phyloP scores from a whole-genome alignment of 2,888 invertebrate genomes.

The Harpagoxenus sublaevis region DNA sequence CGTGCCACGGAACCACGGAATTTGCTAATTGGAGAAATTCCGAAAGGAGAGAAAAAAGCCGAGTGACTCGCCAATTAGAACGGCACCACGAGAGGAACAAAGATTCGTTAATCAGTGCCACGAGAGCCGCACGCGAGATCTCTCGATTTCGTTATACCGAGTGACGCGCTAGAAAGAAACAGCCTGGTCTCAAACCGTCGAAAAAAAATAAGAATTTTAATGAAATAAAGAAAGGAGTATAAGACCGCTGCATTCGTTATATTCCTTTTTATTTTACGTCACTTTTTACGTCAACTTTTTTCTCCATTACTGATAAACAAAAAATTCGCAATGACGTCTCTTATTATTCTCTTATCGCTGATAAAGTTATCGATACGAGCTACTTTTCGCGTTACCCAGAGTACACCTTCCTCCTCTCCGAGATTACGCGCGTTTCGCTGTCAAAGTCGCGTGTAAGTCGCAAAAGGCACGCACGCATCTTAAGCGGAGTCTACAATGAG shows the following conservation, averaged over 20 bases:
- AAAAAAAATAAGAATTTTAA: not conserved
- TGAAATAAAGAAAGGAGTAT: not conserved
- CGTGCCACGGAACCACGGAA: not conserved
- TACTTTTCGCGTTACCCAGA: not conserved
- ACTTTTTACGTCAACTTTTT: not conserved
- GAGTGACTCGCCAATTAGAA: not conserved
- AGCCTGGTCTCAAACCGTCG: no score
- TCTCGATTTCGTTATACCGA: not conserved
- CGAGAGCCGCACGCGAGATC: not conserved
- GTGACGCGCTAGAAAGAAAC: not conserved
- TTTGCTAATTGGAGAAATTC: constrained; percentile 13
- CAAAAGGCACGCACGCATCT: not conserved
- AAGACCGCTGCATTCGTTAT: not conserved
- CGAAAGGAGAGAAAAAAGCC: not conserved
- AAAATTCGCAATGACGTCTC: not conserved
- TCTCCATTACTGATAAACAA: not conserved
- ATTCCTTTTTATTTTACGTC: not conserved
- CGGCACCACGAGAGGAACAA: not conserved
- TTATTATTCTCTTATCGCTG: not conserved
- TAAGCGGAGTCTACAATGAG: no score
- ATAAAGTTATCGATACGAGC: not conserved
- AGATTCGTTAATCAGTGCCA: constrained; percentile 27
- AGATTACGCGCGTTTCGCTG: not conserved
- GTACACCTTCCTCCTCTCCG: not conserved
- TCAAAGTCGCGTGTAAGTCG: not conserved